Conservation (phyloP, 1,140 invertebrate species). For the Ephestia elutella region DNA sequence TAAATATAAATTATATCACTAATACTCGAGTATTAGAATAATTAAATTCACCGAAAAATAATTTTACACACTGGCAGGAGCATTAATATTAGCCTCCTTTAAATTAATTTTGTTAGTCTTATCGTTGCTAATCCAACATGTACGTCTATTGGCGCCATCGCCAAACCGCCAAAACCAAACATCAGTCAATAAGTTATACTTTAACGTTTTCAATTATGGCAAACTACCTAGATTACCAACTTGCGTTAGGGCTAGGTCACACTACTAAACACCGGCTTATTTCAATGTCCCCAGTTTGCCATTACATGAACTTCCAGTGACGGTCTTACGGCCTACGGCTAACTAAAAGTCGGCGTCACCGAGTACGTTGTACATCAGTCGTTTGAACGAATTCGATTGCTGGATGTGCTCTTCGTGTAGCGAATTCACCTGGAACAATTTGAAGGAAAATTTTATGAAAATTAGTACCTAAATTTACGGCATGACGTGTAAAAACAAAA, state of each 20-base stretch:
- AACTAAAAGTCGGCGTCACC: constrained; percentile 83
- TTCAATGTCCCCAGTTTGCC: constrained; percentile 12
- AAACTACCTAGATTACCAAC: not conserved
- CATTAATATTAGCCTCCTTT: constrained; percentile 47
- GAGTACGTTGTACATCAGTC: constrained; percentile 92
- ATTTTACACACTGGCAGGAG: constrained; percentile 60
- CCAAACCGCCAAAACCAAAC: constrained; percentile 31
- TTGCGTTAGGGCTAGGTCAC: not conserved
- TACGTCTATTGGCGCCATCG: constrained; percentile 26
- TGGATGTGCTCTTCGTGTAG: constrained; percentile 86
- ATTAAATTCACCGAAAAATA: constrained; percentile 68
- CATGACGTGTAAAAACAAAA: not conserved
- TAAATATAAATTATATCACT: constrained; percentile 66
- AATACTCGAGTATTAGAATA: constrained; percentile 73
- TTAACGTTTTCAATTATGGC: not conserved
- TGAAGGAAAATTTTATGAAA: not conserved
- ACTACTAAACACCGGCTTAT: not conserved
- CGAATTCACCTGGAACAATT: constrained; percentile 74
- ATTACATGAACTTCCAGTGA: not conserved
- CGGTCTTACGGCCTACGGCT: not conserved
- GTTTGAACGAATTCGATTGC: constrained; percentile 92
- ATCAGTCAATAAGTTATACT: constrained; percentile 28
- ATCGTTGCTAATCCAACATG: constrained; percentile 47
- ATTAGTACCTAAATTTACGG: no score
- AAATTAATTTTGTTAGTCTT: constrained; percentile 67